A percentile compares a stretch with the other conserved stretches of the same genome.
phyloP scores from a whole-genome alignment of 2,797 vertebrate genomes.

The Pseudochirops corinnae region DNA sequence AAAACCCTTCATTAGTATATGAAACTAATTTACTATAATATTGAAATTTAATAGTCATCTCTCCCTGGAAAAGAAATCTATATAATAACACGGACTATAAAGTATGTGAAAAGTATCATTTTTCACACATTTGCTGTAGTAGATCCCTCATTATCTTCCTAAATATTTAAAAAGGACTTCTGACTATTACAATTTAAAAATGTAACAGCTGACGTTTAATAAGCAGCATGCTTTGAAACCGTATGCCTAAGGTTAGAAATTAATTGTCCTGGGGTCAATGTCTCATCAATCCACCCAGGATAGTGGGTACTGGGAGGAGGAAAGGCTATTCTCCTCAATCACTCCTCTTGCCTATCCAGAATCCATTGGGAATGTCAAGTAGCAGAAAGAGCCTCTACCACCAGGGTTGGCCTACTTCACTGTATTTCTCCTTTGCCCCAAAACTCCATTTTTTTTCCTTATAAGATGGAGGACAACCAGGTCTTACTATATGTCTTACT shows the following conservation, averaged over 20 bases:
- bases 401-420: not conserved
- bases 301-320: not conserved
- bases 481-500: not conserved
- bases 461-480: not conserved
- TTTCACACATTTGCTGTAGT: constrained; percentile 23
- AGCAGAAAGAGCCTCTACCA: not conserved
- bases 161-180: constrained; percentile 2
- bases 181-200: constrained; percentile 25
- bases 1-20: constrained; percentile 53
- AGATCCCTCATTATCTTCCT: constrained; percentile 16
- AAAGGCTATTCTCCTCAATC: not conserved
- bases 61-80: not conserved
- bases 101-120: constrained; percentile 32
- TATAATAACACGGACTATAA: not conserved
- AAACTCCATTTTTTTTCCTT: not conserved
- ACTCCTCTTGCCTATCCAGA: not conserved
- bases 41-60: not conserved
- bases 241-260: not conserved
- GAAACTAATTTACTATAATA: not conserved
- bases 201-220: constrained; percentile 28
- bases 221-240: not conserved
- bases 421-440: not conserved
- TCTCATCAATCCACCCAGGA: not conserved
- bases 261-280: not conserved
- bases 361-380: not conserved